Conservation (phyloP, 2,113 vertebrate species). For the Lamprologus callipterus region DNA sequence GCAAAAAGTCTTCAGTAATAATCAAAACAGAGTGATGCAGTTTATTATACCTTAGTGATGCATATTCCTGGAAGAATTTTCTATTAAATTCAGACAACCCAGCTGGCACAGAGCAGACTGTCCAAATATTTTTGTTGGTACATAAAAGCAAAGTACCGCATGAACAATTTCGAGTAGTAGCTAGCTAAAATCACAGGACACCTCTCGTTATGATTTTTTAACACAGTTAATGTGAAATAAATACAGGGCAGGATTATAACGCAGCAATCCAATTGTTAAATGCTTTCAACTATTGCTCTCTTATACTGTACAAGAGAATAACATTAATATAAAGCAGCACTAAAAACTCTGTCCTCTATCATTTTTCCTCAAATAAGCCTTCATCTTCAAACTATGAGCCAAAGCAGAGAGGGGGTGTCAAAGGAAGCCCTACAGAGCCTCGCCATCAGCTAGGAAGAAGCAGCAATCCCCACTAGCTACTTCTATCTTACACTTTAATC, state of each 20-base stretch:
- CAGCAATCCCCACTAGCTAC: background rate
- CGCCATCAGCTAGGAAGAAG: slow-evolving; percentile 18
- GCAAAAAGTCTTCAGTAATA: background rate
- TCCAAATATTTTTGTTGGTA: background rate
- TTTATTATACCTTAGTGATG: background rate
- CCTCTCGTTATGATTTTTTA: background rate
- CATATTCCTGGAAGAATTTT: background rate
- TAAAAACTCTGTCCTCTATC: background rate
- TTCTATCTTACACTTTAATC: slow-evolving; percentile 36
- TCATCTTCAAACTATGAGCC: background rate
- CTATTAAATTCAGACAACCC: background rate
- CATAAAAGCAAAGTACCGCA: background rate
- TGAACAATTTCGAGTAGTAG: background rate
- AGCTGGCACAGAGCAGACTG: background rate
- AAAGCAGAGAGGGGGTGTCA: background rate
- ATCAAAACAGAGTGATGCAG: background rate
- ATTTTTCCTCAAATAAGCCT: slow-evolving; percentile 2
- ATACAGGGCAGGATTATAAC: background rate
- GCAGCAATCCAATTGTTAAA: background rate
- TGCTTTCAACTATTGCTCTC: background rate
- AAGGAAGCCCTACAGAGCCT: background rate
- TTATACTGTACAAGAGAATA: background rate
- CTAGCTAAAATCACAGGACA: background rate
- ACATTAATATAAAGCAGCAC: background rate
- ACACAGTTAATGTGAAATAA: background rate